Evolutionary conservation across 2,888 invertebrate species (phyloP).

Genomic region (Vanessa cardui): DNA sequence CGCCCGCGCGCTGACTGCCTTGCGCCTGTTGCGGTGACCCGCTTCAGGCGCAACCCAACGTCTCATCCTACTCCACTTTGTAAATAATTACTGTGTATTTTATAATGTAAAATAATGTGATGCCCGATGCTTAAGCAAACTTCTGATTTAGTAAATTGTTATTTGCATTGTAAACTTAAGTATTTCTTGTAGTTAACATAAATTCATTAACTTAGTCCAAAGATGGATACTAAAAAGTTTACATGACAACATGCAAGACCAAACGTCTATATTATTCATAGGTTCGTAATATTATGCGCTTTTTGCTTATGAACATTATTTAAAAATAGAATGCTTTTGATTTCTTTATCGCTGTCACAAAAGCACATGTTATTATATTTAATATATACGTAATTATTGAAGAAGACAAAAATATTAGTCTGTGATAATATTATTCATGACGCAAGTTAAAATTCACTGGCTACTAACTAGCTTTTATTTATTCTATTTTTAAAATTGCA

Average conservation of each 20-base stretch:
- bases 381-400: conserved; percentile 30
- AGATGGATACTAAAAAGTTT: conserved; percentile 9
- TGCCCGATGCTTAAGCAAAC: conserved; percentile 6
- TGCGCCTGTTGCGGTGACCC: conserved; percentile 77
- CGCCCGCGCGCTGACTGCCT: conserved; percentile 76
- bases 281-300: neutral
- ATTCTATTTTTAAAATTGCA: conserved; percentile 3
- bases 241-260: conserved; percentile 4
- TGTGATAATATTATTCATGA: conserved; percentile 73
- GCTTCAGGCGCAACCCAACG: conserved; percentile 65
- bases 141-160: neutral
- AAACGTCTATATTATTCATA: neutral
- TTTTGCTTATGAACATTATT: neutral
- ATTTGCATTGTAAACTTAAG: neutral
- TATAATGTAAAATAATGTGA: conserved; percentile 4
- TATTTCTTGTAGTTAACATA: conserved; percentile 8
- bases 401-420: conserved; percentile 48
- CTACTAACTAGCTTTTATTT: conserved; percentile 17
- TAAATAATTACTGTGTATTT: conserved; percentile 43
- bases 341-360: neutral
- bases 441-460: conserved; percentile 13
- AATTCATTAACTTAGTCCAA: conserved; percentile 9
- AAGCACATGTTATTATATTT: neutral
- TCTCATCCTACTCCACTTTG: conserved; percentile 63
- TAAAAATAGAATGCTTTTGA: neutral